A percentile compares a stretch with the other conserved stretches of the same genome.
Evolutionary conservation across 2,888 invertebrate species (phyloP).

Genomic region (Gandaritis pyraliata): DNA sequence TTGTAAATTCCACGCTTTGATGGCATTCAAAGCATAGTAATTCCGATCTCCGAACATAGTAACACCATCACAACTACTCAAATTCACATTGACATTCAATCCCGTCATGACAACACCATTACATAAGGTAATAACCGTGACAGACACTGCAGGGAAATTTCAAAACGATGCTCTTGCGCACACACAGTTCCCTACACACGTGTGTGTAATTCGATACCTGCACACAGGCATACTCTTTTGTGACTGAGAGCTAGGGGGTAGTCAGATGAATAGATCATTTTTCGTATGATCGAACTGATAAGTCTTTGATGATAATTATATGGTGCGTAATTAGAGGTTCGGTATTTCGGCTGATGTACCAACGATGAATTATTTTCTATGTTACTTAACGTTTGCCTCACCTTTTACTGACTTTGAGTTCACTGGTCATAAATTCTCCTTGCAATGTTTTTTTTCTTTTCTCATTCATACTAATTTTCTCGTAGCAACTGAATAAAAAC

Average conservation of each 20-base stretch:
- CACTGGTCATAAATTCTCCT: neutral
- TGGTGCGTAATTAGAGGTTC: slow-evolving; percentile 33
- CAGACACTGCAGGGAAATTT: slow-evolving; percentile 42
- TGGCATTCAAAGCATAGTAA: slow-evolving; percentile 31
- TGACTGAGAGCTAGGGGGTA: slow-evolving; percentile 31
- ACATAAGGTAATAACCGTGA: slow-evolving; percentile 45
- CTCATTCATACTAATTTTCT: too few species aligned
- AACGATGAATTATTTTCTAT: slow-evolving; percentile 17
- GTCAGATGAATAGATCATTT: slow-evolving; percentile 37
- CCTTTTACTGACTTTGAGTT: neutral
- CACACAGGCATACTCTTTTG: slow-evolving; percentile 34
- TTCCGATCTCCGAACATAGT: slow-evolving; percentile 32
- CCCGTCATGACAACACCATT: slow-evolving; percentile 42
- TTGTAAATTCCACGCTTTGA: slow-evolving; percentile 29
- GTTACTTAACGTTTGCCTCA: slow-evolving; percentile 20
- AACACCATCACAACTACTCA: slow-evolving; percentile 34
- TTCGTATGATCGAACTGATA: slow-evolving; percentile 33
- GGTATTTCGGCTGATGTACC: slow-evolving; percentile 29
- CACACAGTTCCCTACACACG: slow-evolving; percentile 36
- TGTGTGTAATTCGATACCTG: slow-evolving; percentile 41
- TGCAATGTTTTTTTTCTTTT: neutral
- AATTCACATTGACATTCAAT: slow-evolving; percentile 44
- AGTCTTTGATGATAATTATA: slow-evolving; percentile 37
- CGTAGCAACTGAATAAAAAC: too few species aligned
- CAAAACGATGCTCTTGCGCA: slow-evolving; percentile 38